Conservation (phyloP, 2,888 invertebrate genomes). For the Chironomus tentans region DNA sequence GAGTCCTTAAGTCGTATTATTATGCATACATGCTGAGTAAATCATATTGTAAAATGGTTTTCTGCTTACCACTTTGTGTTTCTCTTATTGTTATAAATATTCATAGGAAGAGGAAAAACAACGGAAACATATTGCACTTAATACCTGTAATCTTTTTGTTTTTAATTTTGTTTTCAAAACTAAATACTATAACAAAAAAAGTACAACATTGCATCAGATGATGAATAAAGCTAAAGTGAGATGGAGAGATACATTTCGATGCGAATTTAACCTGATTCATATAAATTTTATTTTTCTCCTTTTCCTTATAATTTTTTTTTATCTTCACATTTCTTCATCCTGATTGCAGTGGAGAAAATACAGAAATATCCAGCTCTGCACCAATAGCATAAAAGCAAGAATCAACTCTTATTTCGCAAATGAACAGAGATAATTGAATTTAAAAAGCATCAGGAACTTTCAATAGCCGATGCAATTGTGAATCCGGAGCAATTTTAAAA, state of each 20-base stretch:
- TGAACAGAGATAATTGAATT: slow-evolving; percentile 16
- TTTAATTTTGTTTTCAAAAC: slow-evolving; percentile 7
- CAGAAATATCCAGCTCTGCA: background rate
- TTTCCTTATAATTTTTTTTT: too few species aligned
- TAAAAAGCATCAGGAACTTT: background rate
- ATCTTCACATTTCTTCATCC: too few species aligned
- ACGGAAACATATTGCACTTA: slow-evolving; percentile 6
- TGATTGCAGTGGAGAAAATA: too few species aligned
- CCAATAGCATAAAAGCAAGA: background rate
- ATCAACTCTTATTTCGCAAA: slow-evolving; percentile 10
- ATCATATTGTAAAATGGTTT: background rate
- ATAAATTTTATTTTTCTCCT: too few species aligned
- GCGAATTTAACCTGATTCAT: too few species aligned
- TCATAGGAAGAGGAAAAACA: background rate
- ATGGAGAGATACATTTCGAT: too few species aligned
- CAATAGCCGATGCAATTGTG: background rate
- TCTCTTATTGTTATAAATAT: background rate
- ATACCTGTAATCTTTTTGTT: slow-evolving; percentile 24
- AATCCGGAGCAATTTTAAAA: background rate
- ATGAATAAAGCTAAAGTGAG: too few species aligned
- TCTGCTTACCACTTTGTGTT: background rate
- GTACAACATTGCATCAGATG: background rate
- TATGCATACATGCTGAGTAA: background rate
- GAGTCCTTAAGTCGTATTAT: slow-evolving; percentile 8
- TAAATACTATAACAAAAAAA: background rate